Base-by-base conservation (phyloP, 2,888 invertebrate species). In the Fragum whitleyi region DNA sequence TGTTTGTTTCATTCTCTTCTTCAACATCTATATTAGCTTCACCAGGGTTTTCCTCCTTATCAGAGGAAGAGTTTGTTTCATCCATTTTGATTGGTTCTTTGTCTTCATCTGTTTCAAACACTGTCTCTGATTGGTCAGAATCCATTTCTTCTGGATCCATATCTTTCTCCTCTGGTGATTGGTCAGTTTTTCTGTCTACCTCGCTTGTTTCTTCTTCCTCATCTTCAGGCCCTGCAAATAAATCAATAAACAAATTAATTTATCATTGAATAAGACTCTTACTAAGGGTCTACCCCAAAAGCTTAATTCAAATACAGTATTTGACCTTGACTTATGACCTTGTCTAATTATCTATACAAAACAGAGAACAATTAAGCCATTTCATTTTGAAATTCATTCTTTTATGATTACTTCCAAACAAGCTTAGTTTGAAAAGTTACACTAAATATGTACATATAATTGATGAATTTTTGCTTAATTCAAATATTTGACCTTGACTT, bases 171-270 rank as follows among this genome's bases (percentile, higher is more conserved):
- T 77, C 81, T 42, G 70, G 74, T 84, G 85, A 75, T 76, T 85
- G 83, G 79, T 77, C 79, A 59, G 55, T 71, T 71, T 77, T 68
- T 57, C 67, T 69, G 39, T 71, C 70, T 28, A 78, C 77, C 23
- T 76, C 76, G 72, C 61, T 70, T 68, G 78, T 76, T 14, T 80
- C 81, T 36, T 85, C 80, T 72, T 87, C 88, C 61, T 87, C 86
- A 70, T 84, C 85, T 65, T 86, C 87, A 71, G 86, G 82, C 82
- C 86, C 88, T 88, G 74, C 53, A 83, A 83, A 68, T 23, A 47
- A n/a, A 70, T 7, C 21, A 65, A 39, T 2, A 61, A 57, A 57
- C 14, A 14, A 36, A 36, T 36, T 36, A 36, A 36, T n/a, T n/a
- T n/a, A n/a, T n/a, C n/a, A n/a, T n/a, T n/a, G n/a, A n/a, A n/a